Conservation (phyloP, 2,797 vertebrate species). For the Coranthus polyacanthus region DNA sequence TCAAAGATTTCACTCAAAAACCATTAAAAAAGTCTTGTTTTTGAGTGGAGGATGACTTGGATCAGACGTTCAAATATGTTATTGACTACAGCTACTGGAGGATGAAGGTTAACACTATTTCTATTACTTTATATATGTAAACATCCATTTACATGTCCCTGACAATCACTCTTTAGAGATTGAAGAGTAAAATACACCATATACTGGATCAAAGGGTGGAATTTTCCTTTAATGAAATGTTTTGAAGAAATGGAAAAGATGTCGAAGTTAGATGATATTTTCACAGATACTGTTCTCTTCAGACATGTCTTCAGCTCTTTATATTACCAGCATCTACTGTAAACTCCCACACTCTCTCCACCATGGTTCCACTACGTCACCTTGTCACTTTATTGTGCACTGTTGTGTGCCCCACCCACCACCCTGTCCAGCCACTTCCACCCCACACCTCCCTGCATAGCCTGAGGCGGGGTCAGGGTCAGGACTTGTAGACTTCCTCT, state of each 20-base stretch:
- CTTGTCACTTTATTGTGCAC: conserved; percentile 67
- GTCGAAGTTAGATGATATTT: background rate
- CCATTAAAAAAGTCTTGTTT: too few species aligned
- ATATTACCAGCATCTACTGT: conserved; percentile 58
- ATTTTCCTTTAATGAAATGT: conserved; percentile 1
- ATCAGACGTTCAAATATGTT: too few species aligned
- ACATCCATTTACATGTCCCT: too few species aligned
- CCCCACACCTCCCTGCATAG: conserved; percentile 65
- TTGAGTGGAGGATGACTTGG: too few species aligned
- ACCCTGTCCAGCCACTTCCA: conserved; percentile 52
- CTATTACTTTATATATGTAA: too few species aligned
- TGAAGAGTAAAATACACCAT: background rate
- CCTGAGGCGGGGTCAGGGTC: conserved; percentile 80
- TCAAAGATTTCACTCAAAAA: too few species aligned
- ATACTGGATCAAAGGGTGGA: background rate
- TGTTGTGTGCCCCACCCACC: conserved; percentile 53
- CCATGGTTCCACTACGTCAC: conserved; percentile 70
- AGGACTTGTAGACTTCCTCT: conserved; percentile 88
- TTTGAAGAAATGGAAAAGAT: too few species aligned
- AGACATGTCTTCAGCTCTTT: conserved; percentile 67
- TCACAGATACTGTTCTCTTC: conserved; percentile 25
- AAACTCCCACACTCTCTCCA: conserved; percentile 61
- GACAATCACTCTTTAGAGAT: too few species aligned
- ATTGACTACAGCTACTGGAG: too few species aligned
- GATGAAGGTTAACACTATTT: too few species aligned